Evolutionary conservation across 2,113 vertebrate genomes (phyloP).

Genomic region (Prochilodus magdalenae): DNA sequence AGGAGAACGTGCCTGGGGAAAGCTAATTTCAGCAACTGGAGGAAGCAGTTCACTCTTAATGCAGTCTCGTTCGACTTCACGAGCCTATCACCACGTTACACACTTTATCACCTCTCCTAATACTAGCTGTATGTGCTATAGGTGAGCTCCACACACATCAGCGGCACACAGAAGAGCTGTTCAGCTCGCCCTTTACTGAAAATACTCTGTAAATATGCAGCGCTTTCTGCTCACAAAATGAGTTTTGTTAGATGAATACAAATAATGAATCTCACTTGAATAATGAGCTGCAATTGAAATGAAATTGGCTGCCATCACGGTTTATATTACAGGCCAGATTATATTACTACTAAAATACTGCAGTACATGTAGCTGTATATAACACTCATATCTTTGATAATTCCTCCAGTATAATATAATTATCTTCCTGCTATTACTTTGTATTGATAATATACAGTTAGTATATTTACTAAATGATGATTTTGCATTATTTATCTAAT

Average conservation of each 20-base stretch:
- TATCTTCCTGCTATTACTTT: no score
- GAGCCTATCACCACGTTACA: not conserved
- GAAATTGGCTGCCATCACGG: not conserved
- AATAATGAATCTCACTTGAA: constrained; percentile 9
- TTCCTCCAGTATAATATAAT: no score
- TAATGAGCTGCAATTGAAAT: constrained; percentile 23
- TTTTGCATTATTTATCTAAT: no score
- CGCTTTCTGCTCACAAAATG: not conserved
- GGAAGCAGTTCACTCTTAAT: constrained; percentile 31
- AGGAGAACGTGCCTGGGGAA: constrained; percentile 11
- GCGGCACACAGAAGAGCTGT: not conserved
- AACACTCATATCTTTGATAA: no score
- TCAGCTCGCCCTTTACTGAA: not conserved
- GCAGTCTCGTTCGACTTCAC: constrained; percentile 15
- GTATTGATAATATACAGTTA: no score
- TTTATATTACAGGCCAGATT: not conserved
- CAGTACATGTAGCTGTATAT: no score
- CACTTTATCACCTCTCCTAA: not conserved
- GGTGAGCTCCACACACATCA: not conserved
- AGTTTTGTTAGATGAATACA: constrained; percentile 1
- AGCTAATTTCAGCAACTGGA: constrained; percentile 31
- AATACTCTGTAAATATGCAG: no score
- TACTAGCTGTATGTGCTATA: not conserved
- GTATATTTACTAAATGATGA: no score
- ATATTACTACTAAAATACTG: no score